Evolutionary conservation across 2,888 invertebrate species (phyloP), one percentile per base, ranked within the genome.

Genomic region (Yponomeuta malinellus): DNA sequence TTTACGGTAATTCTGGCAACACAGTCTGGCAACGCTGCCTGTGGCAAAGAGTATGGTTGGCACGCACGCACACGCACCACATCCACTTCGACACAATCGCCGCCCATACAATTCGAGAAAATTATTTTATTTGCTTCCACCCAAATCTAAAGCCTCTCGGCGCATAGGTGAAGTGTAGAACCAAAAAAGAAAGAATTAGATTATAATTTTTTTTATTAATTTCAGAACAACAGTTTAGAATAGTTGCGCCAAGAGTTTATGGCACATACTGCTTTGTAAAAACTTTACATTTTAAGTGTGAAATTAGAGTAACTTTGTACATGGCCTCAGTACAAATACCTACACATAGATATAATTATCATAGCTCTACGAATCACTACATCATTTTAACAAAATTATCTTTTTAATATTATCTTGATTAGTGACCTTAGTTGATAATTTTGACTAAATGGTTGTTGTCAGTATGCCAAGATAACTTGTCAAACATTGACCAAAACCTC

Each of bases 161-260:
- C 43, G 23, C 23, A 23, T 23, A 43, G 8, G 8, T 33, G 5
- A 33, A 33, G 1, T 33, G 12, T 59, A 12, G 1, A 59, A 59
- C 15, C 6, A 59, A 15, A 59, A 59, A 59, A 12, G 15, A 59
- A 59, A 15, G 15, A 15, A 15, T 15, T 1, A 59, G 15, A 15
- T 59, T 59, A 59, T 15, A 33, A 5, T 33, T 59, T 59, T 77
- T 80, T 83, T 85, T 84, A 83, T 86, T 85, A 80, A 83, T 80
- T 84, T 86, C 80, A 83, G 84, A 88, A 86, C 87, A 89, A 87
- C 87, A 86, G 82, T 85, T 81, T 80, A 86, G 81, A 85, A 83
- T 83, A 84, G 79, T 78, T 78, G 79, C 79, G 85, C 89, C 90
- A 81, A 78, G 77, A 69, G 79, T 79, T 8, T 84, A 87, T 90